These are phyloP conservation scores for Yponomeuta malinellus DNA, from an alignment of 2,888 invertebrate species.

Conservation along the genomic window DNA sequence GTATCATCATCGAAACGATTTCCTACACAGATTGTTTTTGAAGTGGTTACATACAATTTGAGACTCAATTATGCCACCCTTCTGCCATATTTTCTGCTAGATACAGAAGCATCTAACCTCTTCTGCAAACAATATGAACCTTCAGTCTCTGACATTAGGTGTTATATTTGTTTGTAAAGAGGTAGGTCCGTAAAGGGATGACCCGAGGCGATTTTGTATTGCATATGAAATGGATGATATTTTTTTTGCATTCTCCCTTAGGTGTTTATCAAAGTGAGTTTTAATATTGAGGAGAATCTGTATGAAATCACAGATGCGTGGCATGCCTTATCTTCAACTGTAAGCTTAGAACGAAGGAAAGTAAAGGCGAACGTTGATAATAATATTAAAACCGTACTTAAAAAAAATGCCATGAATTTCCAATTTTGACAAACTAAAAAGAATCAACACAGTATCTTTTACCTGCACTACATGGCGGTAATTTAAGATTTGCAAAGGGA, in stretches of 20 bases:
- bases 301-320: background rate
- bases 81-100: background rate
- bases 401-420: too few relatives aligned
- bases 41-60: constrained; percentile 48
- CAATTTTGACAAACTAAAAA: too few relatives aligned
- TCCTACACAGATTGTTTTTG: constrained; percentile 48
- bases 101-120: background rate
- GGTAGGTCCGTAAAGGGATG: background rate
- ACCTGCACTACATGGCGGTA: too few relatives aligned
- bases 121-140: background rate
- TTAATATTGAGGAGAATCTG: background rate
- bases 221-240: constrained; percentile 14
- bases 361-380: too few relatives aligned
- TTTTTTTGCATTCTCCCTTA: constrained; percentile 13
- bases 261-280: background rate
- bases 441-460: too few relatives aligned
- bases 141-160: background rate
- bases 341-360: too few relatives aligned
- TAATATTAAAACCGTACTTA: too few relatives aligned
- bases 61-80: constrained; percentile 36
- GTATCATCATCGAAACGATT: constrained; percentile 11
- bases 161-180: background rate
- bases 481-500: too few relatives aligned
- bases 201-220: constrained; percentile 13
- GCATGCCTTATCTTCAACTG: too few relatives aligned